Evolutionary conservation across 2,113 vertebrate species (phyloP).

Genomic region (Thalassarche chlororhynchos): DNA sequence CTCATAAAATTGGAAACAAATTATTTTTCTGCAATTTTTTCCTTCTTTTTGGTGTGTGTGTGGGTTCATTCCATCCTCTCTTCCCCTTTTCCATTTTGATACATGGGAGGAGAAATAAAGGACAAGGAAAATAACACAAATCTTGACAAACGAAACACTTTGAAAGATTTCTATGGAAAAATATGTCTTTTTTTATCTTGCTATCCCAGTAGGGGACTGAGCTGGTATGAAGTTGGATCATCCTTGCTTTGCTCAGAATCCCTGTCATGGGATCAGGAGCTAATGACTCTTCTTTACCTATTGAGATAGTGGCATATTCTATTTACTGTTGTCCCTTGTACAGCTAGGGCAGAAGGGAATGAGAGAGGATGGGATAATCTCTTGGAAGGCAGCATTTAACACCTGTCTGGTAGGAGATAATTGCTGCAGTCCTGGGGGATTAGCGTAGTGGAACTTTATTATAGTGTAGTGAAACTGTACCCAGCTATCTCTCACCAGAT

Average conservation of each 20-base stretch:
- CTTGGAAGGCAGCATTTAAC: slow-evolving; percentile 31
- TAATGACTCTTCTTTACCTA: background rate
- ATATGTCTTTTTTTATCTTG: background rate
- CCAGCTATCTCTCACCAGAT: background rate
- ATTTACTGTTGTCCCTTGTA: slow-evolving; percentile 14
- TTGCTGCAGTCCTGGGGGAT: slow-evolving; percentile 33
- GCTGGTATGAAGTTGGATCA: background rate
- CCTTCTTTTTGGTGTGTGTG: accelerated
- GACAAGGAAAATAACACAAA: background rate
- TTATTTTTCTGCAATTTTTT: background rate
- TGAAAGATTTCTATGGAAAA: background rate
- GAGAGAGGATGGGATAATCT: slow-evolving; percentile 47
- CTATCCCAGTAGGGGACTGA: background rate
- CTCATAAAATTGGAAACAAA: background rate
- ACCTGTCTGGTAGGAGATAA: slow-evolving; percentile 52
- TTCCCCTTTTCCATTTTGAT: background rate
- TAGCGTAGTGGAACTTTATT: background rate
- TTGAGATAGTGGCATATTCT: background rate
- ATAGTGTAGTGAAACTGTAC: background rate
- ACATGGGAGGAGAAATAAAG: background rate
- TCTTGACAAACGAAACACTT: background rate
- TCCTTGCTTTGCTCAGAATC: background rate
- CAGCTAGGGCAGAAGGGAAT: background rate
- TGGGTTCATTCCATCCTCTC: background rate
- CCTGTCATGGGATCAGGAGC: background rate